These are phyloP conservation scores for Neoarius graeffei DNA, from an alignment of 2,113 vertebrate species.

Conservation along the genomic window DNA sequence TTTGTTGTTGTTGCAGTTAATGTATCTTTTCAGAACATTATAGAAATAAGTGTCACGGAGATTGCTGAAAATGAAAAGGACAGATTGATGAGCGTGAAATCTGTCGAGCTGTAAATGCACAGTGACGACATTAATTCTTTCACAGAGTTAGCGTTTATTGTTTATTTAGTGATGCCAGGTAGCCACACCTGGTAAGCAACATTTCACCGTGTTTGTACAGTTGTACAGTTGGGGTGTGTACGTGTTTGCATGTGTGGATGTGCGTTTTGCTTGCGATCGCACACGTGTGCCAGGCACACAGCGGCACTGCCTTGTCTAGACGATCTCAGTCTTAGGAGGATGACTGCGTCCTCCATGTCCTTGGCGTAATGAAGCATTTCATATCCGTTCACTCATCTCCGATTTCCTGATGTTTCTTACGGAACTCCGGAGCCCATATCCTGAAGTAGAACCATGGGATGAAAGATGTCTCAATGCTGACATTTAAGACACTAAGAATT, in stretches of 20 bases:
- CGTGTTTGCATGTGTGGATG: not conserved
- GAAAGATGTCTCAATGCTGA: constrained; percentile 7
- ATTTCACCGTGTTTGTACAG: not conserved
- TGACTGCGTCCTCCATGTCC: not conserved
- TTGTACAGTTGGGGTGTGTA: not conserved
- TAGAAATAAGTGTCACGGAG: not conserved
- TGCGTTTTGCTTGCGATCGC: constrained; percentile 1
- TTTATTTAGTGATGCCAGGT: constrained; percentile 16
- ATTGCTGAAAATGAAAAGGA: not conserved
- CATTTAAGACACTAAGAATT: constrained; percentile 2
- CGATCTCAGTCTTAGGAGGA: not conserved
- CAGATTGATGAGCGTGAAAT: no score
- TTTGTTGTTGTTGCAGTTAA: not conserved
- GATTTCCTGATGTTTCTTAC: constrained; percentile 29
- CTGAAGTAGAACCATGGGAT: not conserved
- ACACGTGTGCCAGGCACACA: constrained; percentile 15
- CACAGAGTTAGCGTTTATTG: not conserved
- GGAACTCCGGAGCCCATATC: constrained; percentile 31
- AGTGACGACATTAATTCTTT: not conserved
- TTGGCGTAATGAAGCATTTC: constrained; percentile 22
- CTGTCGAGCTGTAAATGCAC: not conserved
- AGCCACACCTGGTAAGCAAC: constrained; percentile 17
- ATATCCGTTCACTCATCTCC: constrained; percentile 28
- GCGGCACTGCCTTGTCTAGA: constrained; percentile 4
- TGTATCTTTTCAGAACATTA: not conserved